A percentile compares a stretch with the other conserved stretches of the same genome.
These are phyloP conservation scores for Engystomops pustulosus DNA, from an alignment of 2,113 vertebrate species.

Conservation along the genomic window DNA sequence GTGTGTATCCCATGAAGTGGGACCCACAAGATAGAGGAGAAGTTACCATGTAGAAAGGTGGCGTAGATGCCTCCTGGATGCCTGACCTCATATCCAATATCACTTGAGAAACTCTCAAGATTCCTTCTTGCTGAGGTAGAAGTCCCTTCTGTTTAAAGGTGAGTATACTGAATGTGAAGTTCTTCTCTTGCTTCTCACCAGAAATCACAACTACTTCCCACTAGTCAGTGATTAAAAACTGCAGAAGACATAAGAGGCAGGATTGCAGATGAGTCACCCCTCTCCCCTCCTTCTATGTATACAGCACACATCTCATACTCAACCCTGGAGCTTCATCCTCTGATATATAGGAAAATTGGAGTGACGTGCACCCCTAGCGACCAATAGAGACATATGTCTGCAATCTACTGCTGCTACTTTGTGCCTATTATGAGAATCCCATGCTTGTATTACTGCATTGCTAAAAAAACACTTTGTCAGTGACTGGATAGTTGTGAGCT, in stretches of 20 bases:
- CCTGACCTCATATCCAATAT: neutral
- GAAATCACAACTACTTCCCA: neutral
- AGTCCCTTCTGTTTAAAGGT: neutral
- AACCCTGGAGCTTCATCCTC: neutral
- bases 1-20: neutral
- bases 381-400: neutral
- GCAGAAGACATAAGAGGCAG: neutral
- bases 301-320: neutral
- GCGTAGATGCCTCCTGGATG: neutral
- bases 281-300: neutral
- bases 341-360: neutral
- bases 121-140: neutral
- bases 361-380: neutral
- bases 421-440: neutral
- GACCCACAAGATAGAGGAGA: no score
- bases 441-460: neutral
- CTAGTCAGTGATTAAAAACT: neutral
- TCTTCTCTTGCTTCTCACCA: neutral
- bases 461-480: neutral
- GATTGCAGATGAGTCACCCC: neutral
- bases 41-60: neutral
- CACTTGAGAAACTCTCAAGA: neutral
- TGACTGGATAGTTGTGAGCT: neutral
- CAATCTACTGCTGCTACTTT: neutral
- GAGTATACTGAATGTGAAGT: neutral